These are phyloP conservation scores for Nemopilema nomurai DNA, from an alignment of 30 jellyfish, hydroid and myxozoan genomes.

Conservation along the genomic window DNA sequence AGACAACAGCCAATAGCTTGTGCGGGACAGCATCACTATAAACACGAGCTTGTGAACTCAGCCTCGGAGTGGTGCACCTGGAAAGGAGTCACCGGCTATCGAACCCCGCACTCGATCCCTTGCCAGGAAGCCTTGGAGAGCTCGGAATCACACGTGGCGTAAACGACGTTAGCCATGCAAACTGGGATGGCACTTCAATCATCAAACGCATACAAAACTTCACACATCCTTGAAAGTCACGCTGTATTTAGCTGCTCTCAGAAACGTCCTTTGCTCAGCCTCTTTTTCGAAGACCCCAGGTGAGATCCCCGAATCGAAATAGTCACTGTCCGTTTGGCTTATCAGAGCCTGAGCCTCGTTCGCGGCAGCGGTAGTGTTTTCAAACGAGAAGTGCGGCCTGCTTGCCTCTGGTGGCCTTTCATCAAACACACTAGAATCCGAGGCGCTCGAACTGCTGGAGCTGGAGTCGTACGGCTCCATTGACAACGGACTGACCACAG, in stretches of 20 bases:
- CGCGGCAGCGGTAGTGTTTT: slow-evolving; percentile 6
- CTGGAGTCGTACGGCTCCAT: slow-evolving; percentile 36
- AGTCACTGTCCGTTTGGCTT: slow-evolving; percentile 15
- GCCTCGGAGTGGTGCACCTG: not conserved
- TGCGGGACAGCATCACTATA: not conserved
- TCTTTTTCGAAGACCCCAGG: slow-evolving; percentile 32
- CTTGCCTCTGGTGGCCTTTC: not conserved
- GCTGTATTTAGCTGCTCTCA: not conserved
- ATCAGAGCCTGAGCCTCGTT: slow-evolving; percentile 2
- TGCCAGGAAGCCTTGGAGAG: not conserved
- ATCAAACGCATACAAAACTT: not conserved
- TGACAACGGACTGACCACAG: slow-evolving; percentile 50
- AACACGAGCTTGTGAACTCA: not conserved
- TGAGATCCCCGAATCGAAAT: slow-evolving; percentile 38
- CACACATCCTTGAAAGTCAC: slow-evolving; percentile 19
- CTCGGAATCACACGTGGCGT: not conserved
- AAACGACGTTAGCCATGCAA: not conserved
- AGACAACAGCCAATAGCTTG: not conserved
- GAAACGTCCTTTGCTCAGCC: slow-evolving; percentile 23
- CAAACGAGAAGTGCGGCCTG: slow-evolving; percentile 19
- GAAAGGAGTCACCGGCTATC: too few relatives aligned
- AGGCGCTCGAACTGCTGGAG: slow-evolving; percentile 3
- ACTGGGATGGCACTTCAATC: not conserved
- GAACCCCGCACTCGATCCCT: too few relatives aligned
- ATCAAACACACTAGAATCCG: slow-evolving; percentile 21